A percentile compares a stretch with the other conserved stretches of the same genome.
Conservation (phyloP, 2,113 vertebrate genomes). For the Echinops telfairi region DNA sequence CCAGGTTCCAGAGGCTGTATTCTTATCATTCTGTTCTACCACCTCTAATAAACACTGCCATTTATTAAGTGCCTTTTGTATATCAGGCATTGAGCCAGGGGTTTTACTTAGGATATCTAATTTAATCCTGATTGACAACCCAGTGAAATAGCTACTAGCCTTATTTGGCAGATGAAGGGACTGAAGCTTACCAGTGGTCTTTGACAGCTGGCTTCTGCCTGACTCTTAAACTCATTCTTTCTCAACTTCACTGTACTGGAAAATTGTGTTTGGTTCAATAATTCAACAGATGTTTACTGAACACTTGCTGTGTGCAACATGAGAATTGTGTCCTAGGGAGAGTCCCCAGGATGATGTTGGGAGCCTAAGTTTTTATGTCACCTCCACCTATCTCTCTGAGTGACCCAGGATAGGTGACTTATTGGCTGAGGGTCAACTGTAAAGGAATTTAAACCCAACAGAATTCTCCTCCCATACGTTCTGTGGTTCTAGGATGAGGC, state of each 20-base stretch:
- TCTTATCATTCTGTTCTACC: constrained; percentile 44
- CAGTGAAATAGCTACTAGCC: constrained; percentile 17
- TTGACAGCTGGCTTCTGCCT: not conserved
- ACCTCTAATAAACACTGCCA: constrained; percentile 32
- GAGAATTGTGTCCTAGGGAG: constrained; percentile 32
- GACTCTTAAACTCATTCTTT: constrained; percentile 47
- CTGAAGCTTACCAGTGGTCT: constrained; percentile 46
- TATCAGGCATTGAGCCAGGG: constrained; percentile 2
- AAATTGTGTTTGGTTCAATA: constrained; percentile 28
- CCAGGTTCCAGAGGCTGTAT: constrained; percentile 40
- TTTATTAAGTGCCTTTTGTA: constrained; percentile 62
- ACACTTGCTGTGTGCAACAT: constrained; percentile 6
- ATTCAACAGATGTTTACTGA: constrained; percentile 50
- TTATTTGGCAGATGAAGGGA: constrained; percentile 47
- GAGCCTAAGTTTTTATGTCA: constrained; percentile 37
- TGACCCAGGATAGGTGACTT: constrained; percentile 9
- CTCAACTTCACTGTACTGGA: constrained; percentile 25
- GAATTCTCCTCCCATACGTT: constrained; percentile 29
- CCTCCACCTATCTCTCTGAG: not conserved
- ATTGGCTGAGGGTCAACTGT: constrained; percentile 28
- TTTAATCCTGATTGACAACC: constrained; percentile 54
- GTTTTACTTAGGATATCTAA: constrained; percentile 59
- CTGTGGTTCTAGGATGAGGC: not conserved
- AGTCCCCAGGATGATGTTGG: not conserved
- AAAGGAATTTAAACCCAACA: constrained; percentile 52